Conservation (phyloP, 2,797 vertebrate species). For the Capromys pilorides region DNA sequence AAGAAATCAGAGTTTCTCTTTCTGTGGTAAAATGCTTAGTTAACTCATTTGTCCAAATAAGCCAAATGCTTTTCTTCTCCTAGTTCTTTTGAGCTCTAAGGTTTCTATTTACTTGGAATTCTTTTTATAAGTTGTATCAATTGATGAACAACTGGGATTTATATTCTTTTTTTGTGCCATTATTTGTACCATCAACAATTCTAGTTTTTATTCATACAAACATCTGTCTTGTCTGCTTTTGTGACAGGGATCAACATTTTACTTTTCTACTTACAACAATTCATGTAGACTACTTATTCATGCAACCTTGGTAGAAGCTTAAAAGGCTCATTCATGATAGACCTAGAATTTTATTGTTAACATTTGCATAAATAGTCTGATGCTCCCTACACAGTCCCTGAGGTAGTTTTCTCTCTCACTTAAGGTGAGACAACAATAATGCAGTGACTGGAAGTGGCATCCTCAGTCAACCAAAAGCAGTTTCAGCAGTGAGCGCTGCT, state of each 20-base stretch:
- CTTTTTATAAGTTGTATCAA: background rate
- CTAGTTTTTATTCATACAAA: background rate
- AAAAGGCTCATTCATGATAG: background rate
- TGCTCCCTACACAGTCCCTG: background rate
- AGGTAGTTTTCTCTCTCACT: background rate
- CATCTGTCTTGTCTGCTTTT: background rate
- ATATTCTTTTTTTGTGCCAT: background rate
- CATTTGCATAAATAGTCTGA: background rate
- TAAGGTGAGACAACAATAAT: background rate
- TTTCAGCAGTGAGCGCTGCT: background rate
- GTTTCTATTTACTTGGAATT: slow-evolving; percentile 11
- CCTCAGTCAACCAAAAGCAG: slow-evolving; percentile 15
- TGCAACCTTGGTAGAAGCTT: background rate
- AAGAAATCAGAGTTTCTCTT: slow-evolving; percentile 52
- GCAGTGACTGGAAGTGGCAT: background rate
- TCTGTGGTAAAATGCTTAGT: slow-evolving; percentile 19
- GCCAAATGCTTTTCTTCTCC: background rate
- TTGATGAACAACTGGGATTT: background rate
- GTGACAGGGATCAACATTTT: background rate
- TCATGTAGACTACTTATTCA: slow-evolving; percentile 30
- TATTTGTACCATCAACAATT: background rate
- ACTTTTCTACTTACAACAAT: background rate
- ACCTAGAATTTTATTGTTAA: slow-evolving; percentile 15
- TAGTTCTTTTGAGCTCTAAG: background rate
- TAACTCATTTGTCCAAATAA: slow-evolving; percentile 1